Evolutionary conservation across 1,140 invertebrate genomes (phyloP), one percentile per base, ranked within the genome.

Genomic region (Tenebrio molitor): DNA sequence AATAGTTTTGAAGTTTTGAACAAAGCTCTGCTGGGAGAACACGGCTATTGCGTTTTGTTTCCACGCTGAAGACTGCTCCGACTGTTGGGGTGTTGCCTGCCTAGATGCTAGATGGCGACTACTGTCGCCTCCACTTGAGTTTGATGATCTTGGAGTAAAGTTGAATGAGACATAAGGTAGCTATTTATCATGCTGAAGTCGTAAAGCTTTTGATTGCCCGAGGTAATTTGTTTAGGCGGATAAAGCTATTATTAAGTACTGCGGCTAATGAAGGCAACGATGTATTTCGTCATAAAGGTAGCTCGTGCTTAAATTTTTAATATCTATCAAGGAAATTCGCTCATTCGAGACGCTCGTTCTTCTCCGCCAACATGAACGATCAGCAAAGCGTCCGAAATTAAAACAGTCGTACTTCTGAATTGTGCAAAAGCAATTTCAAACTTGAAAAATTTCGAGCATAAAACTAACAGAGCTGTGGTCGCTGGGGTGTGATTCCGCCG

Each of bases 121-220:
- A 6, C 21, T 2, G 46, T n/a, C 17, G 17, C 17, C 25, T 23
- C 19, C 19, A 29, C 29, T 29, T 29, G 23, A 25, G 10, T 58
- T 58, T 58, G 50, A 58, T 58, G 50, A 23, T 58, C 44, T 58
- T 58, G 50, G 50, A 25, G 25, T 21, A 15, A 58, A 34, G 21
- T 29, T 58, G 50, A 58, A 58, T 29, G 23, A 58, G 50, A 58
- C 50, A 58, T 66, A 66, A 66, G 23, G 36, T 44, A 42, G 36
- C 42, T 44, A 44, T 66, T 66, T 66, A 66, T 66, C 64, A 66
- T 66, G 39, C 64, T 44, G 42, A 66, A 66, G 64, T 66, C 64
- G 64, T 66, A 66, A 66, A 66, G 64, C 64, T 66, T 66, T 66
- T 66, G 64, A 66, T 66, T 66, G 42, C 64, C 64, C 44, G 36